A percentile compares a stretch with the other conserved stretches of the same genome.
phyloP scores from a whole-genome alignment of 2,888 invertebrate species.

The Auanema freiburgensis region DNA sequence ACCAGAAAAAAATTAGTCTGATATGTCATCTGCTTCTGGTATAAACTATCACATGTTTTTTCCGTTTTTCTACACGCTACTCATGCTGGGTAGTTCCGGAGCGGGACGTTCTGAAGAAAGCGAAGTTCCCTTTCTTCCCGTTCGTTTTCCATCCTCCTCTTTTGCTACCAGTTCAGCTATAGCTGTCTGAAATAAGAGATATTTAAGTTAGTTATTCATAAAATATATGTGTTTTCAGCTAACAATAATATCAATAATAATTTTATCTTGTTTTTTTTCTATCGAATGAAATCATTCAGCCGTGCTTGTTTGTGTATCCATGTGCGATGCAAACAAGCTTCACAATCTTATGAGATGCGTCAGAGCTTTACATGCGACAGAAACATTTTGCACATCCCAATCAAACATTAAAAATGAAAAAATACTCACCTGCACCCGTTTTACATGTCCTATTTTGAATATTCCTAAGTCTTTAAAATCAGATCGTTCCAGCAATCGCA shows the following conservation, averaged over 20 bases:
- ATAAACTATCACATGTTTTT: too few species aligned
- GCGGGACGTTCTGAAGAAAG: slow-evolving; percentile 18
- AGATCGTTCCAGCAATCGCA: slow-evolving; percentile 74
- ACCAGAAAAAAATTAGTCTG: too few species aligned
- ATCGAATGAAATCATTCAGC: background rate
- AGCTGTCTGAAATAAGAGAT: slow-evolving; percentile 19
- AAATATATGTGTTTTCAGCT: background rate
- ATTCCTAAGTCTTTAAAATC: slow-evolving; percentile 80
- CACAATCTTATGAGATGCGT: too few species aligned
- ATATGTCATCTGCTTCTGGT: too few species aligned
- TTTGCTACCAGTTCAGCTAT: slow-evolving; percentile 19
- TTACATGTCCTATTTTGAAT: slow-evolving; percentile 91
- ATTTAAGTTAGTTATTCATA: background rate
- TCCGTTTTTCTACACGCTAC: slow-evolving; percentile 10
- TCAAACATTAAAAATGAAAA: too few species aligned
- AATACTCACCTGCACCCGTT: slow-evolving; percentile 75
- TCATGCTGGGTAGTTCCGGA: slow-evolving; percentile 18
- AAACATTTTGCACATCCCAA: too few species aligned
- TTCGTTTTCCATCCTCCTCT: slow-evolving; percentile 17
- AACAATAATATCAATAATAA: background rate
- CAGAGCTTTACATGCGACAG: too few species aligned
- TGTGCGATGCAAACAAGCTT: too few species aligned
- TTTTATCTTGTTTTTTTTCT: background rate
- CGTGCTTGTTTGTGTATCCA: background rate
- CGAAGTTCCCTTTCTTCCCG: slow-evolving; percentile 17